Evolutionary conservation across 2,797 vertebrate species (phyloP).

Genomic region (Pangasius djambal): DNA sequence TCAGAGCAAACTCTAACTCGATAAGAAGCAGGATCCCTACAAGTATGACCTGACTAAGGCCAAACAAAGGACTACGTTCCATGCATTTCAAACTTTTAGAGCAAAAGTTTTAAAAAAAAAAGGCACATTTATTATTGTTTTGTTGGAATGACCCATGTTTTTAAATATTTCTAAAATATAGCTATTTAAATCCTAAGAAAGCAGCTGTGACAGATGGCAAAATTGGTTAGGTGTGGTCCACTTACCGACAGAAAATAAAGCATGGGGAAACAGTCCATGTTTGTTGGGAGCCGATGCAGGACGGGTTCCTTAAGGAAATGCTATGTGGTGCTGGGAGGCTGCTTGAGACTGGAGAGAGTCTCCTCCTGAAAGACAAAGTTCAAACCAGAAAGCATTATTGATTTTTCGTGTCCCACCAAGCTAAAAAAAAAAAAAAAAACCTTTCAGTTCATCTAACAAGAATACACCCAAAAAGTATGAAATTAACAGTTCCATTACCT

Average conservation of each 20-base stretch:
- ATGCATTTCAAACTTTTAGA: conserved; percentile 55
- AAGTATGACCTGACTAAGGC: conserved; percentile 61
- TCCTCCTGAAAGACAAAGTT: conserved; percentile 76
- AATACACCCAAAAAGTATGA: not conserved
- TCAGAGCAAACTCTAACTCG: conserved; percentile 71
- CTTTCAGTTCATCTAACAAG: not conserved
- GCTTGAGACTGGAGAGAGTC: conserved; percentile 83
- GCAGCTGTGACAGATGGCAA: conserved; percentile 58
- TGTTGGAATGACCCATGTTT: conserved; percentile 28
- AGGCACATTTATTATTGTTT: conserved; percentile 10
- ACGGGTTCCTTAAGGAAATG: conserved; percentile 86
- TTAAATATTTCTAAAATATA: conserved; percentile 23
- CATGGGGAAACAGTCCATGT: conserved; percentile 99
- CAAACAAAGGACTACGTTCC: conserved; percentile 58
- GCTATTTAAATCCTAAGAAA: not conserved
- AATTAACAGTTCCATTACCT: not conserved
- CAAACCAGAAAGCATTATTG: not conserved
- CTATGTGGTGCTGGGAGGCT: conserved; percentile 81
- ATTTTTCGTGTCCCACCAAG: not conserved
- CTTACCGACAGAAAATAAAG: conserved; percentile 99
- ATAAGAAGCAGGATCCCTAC: conserved; percentile 65
- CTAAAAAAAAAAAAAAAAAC: not conserved
- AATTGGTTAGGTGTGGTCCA: conserved; percentile 68
- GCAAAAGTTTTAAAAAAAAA: conserved; percentile 11
- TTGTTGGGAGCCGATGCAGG: conserved; percentile 90